Conservation (phyloP, 2,797 vertebrate genomes). For the Scarus forsteni region DNA sequence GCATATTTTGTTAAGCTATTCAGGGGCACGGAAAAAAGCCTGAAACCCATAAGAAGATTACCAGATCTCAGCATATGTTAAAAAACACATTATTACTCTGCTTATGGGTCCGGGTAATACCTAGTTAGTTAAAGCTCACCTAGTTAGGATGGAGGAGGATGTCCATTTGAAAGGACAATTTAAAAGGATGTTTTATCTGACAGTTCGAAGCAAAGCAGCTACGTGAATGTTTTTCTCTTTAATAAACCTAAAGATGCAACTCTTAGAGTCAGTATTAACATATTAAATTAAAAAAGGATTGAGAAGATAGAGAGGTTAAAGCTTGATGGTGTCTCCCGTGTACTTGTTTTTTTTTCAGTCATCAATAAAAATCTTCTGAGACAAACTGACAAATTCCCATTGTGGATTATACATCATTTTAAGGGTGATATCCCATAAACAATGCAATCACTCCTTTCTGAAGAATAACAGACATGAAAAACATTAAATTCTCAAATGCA, state of each 20-base stretch:
- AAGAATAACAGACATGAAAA: slow-evolving; percentile 55
- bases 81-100: slow-evolving; percentile 75
- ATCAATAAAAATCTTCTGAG: slow-evolving; percentile 87
- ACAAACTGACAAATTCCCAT: slow-evolving; percentile 82
- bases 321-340: too few species aligned
- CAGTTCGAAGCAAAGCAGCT: not conserved
- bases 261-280: not conserved
- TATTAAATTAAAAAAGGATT: not conserved
- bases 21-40: slow-evolving; percentile 64
- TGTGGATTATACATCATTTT: slow-evolving; percentile 83
- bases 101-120: slow-evolving; percentile 78
- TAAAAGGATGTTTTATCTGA: not conserved
- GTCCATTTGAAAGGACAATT: slow-evolving; percentile 37
- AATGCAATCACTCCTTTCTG: slow-evolving; percentile 79
- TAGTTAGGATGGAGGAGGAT: slow-evolving; percentile 58
- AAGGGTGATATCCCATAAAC: slow-evolving; percentile 78
- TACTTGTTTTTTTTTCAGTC: slow-evolving; percentile 21
- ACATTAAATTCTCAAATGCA: slow-evolving; percentile 30
- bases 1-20: slow-evolving; percentile 81
- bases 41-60: slow-evolving; percentile 84
- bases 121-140: slow-evolving; percentile 79
- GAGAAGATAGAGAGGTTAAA: too few species aligned
- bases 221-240: too few species aligned
- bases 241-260: not conserved
- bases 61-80: slow-evolving; percentile 82